These are phyloP conservation scores for Drosophila dives DNA, from an alignment of 2,888 invertebrate species.

Conservation along the genomic window DNA sequence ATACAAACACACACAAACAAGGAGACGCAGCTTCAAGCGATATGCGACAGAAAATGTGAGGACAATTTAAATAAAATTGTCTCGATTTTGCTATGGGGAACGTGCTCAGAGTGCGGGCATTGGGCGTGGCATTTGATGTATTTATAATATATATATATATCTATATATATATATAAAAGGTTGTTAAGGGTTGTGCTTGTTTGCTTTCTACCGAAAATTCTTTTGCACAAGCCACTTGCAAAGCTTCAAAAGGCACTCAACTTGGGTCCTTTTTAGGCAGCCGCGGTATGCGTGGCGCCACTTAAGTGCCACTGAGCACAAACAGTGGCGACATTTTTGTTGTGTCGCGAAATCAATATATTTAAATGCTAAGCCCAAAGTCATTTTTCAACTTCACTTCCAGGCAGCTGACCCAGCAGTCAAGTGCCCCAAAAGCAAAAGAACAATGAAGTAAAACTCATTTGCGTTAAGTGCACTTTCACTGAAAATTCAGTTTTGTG, in stretches of 20 bases:
- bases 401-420: conserved; percentile 7
- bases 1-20: conserved; percentile 3
- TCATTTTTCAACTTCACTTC: conserved; percentile 14
- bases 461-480: conserved; percentile 35
- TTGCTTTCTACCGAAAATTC: conserved; percentile 18
- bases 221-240: conserved; percentile 17
- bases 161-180: conserved; percentile 8
- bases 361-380: conserved; percentile 48
- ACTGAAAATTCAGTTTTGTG: conserved; percentile 41
- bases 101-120: background rate
- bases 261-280: conserved; percentile 25
- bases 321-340: conserved; percentile 19
- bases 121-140: conserved; percentile 19
- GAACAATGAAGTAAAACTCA: background rate
- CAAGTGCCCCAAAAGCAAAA: conserved; percentile 14
- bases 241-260: conserved; percentile 14
- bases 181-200: conserved; percentile 5
- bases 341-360: conserved; percentile 55
- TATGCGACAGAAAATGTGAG: conserved; percentile 8
- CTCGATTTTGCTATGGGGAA: conserved; percentile 36
- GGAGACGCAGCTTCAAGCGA: conserved; percentile 20
- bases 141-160: background rate
- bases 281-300: conserved; percentile 36
- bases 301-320: conserved; percentile 12
- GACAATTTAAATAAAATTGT: conserved; percentile 62